Percentiles rank a stretch among this genome's conserved stretches.
Evolutionary conservation across 2,113 vertebrate genomes (phyloP).

Genomic region (Microtus oregoni): DNA sequence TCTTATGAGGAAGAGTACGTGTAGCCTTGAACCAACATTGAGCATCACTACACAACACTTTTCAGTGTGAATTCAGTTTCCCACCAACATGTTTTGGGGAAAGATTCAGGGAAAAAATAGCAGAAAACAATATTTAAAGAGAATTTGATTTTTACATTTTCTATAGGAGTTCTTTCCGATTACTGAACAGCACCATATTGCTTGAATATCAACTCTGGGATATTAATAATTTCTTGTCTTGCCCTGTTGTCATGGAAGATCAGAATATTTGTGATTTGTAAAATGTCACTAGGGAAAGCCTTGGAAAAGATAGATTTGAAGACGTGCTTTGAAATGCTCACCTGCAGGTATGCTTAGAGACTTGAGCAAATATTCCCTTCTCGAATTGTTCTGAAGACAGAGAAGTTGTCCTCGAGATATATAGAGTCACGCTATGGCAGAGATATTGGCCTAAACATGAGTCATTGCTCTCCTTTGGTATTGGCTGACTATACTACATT

Average conservation of each 20-base stretch:
- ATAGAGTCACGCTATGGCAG: neutral
- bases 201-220: constrained; percentile 16
- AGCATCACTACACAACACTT: no score
- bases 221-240: constrained; percentile 58
- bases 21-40: neutral
- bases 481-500: neutral
- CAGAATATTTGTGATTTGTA: constrained; percentile 49
- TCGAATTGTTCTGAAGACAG: neutral
- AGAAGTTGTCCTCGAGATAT: neutral
- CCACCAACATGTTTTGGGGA: no score
- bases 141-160: neutral
- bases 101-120: neutral
- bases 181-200: constrained; percentile 28
- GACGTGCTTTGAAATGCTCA: neutral
- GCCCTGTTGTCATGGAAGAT: constrained; percentile 34
- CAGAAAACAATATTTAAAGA: neutral
- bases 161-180: neutral
- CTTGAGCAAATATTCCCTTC: neutral
- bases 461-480: neutral
- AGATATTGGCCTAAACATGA: neutral
- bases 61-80: neutral
- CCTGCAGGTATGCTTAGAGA: neutral
- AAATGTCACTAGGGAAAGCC: constrained; percentile 38
- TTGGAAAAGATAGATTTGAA: constrained; percentile 42
- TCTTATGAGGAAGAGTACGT: neutral